Evolutionary conservation across 2,888 invertebrate species (phyloP).

Genomic region (Ormyrus thymus): DNA sequence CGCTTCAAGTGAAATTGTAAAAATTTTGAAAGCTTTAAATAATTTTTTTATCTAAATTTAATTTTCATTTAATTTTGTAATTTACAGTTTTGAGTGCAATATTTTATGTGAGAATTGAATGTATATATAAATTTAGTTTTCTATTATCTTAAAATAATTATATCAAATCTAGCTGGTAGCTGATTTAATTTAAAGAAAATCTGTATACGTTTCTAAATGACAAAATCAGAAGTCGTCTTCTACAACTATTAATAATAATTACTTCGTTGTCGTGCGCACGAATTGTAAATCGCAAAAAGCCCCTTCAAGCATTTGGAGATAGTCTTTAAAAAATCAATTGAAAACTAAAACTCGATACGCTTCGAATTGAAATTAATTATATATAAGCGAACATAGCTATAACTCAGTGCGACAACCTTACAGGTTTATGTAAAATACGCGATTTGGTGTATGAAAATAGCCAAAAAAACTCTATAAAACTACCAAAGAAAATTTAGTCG

Average conservation of each 20-base stretch:
- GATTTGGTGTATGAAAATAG: conserved; percentile 40
- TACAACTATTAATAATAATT: too few species aligned
- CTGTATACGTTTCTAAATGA: too few species aligned
- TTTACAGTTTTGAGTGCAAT: too few species aligned
- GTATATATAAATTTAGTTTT: too few species aligned
- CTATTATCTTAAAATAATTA: too few species aligned
- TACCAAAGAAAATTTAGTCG: conserved; percentile 10
- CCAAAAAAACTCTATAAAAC: conserved; percentile 11
- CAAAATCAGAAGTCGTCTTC: too few species aligned
- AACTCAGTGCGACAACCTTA: conserved; percentile 15
- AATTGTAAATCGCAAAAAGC: neutral
- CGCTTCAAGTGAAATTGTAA: neutral
- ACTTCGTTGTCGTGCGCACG: too few species aligned
- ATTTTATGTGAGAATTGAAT: too few species aligned
- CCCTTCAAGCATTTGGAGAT: neutral
- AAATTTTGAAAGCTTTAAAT: neutral
- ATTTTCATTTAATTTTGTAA: neutral
- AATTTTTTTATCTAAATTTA: neutral
- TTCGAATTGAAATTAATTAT: conserved; percentile 10
- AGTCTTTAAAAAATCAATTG: neutral
- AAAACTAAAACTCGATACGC: neutral
- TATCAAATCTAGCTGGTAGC: too few species aligned
- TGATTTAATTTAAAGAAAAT: too few species aligned
- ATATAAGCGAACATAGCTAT: neutral
- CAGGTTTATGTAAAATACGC: conserved; percentile 46